phyloP scores from a whole-genome alignment of 2,113 vertebrate species.

The Dolichotis patagonum region DNA sequence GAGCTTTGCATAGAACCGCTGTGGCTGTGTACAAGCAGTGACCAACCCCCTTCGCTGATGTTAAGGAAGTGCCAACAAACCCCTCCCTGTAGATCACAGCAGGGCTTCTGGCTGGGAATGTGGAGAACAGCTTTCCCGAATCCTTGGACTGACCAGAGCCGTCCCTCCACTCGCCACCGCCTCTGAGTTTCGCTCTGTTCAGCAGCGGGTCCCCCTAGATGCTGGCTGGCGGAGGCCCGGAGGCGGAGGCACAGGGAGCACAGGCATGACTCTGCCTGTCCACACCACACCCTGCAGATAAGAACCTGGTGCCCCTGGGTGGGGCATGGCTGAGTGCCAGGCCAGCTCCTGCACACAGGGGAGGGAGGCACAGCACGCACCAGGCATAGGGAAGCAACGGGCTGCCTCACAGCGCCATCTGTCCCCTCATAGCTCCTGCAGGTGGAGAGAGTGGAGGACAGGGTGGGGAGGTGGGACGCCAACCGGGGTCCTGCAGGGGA shows the following conservation, averaged over 20 bases:
- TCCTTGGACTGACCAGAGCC: neutral
- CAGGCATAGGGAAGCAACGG: neutral
- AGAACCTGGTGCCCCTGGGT: neutral
- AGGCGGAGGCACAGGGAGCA: neutral
- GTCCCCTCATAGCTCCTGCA: neutral
- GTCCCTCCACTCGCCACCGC: neutral
- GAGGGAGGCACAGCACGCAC: neutral
- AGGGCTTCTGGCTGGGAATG: neutral
- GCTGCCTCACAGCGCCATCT: rapidly evolving
- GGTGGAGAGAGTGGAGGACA: neutral
- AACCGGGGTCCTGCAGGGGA: neutral
- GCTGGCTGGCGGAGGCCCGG: neutral
- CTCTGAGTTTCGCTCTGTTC: neutral
- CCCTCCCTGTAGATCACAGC: neutral
- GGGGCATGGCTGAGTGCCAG: neutral
- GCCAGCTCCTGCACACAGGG: neutral
- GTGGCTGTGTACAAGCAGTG: neutral
- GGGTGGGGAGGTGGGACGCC: too few species aligned
- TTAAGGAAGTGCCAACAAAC: neutral
- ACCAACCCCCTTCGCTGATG: neutral
- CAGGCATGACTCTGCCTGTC: neutral
- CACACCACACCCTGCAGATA: neutral
- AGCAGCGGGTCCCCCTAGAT: neutral
- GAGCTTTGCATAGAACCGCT: neutral
- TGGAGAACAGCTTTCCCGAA: neutral